Evolutionary conservation across 1,140 invertebrate species (phyloP).

Genomic region (Meteorus sp.): DNA sequence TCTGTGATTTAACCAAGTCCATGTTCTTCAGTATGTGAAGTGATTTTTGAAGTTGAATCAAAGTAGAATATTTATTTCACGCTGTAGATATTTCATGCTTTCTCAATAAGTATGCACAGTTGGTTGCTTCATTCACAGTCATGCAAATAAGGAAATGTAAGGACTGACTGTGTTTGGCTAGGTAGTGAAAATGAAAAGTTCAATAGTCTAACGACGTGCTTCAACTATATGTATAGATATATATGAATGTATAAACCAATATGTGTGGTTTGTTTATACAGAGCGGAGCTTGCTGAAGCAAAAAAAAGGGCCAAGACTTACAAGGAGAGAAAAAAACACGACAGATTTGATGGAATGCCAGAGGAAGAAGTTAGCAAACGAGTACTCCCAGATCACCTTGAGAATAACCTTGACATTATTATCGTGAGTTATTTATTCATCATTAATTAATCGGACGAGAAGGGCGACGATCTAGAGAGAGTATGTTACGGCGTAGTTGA

Average conservation of each 20-base stretch:
- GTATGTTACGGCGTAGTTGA: too few species aligned
- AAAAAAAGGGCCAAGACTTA: constrained; percentile 70
- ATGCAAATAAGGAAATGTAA: constrained; percentile 10
- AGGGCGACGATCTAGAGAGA: too few species aligned
- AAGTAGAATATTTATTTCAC: too few species aligned
- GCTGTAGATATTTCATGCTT: too few species aligned
- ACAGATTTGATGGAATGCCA: constrained; percentile 95
- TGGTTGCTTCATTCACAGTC: constrained; percentile 1
- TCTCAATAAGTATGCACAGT: constrained; percentile 2
- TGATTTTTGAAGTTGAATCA: too few species aligned
- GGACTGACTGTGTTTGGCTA: constrained; percentile 1
- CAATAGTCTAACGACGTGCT: constrained; percentile 19
- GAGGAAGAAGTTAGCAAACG: constrained; percentile 94
- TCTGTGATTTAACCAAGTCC: neutral
- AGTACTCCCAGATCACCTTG: constrained; percentile 90
- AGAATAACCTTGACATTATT: constrained; percentile 92
- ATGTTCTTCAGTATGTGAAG: too few species aligned
- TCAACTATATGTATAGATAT: neutral
- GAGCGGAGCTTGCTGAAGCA: constrained; percentile 67
- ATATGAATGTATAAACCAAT: neutral
- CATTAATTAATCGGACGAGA: too few species aligned
- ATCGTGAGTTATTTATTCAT: constrained; percentile 78
- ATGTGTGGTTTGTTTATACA: constrained; percentile 39
- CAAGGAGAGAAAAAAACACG: constrained; percentile 91
- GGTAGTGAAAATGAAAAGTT: constrained; percentile 17